Evolutionary conservation across 1,140 invertebrate species (phyloP).

Genomic region (Drosophila neocordata): DNA sequence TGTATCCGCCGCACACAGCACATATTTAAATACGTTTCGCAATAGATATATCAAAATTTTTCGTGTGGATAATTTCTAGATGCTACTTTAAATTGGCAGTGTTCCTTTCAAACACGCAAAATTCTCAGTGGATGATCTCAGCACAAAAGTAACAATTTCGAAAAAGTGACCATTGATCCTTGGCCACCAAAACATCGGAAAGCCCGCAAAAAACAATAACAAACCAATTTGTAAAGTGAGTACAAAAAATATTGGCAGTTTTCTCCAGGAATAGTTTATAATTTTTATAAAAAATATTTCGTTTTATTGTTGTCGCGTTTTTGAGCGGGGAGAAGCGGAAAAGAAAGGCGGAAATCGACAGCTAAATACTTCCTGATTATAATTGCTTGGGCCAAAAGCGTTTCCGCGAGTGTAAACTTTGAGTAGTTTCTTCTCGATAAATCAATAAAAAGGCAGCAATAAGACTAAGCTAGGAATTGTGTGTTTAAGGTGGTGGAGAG

Average conservation of each 20-base stretch:
- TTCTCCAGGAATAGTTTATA: constrained; percentile 1
- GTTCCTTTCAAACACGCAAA: constrained; percentile 59
- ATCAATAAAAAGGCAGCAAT: constrained; percentile 58
- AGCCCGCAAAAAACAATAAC: constrained; percentile 11
- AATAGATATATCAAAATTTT: constrained; percentile 71
- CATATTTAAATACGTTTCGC: constrained; percentile 67
- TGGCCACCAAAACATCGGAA: constrained; percentile 15
- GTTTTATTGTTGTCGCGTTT: constrained; percentile 3
- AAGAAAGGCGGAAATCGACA: constrained; percentile 66
- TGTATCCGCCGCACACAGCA: constrained; percentile 56
- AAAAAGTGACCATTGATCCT: constrained; percentile 20
- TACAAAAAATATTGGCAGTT: constrained; percentile 24
- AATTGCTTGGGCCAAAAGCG: constrained; percentile 32
- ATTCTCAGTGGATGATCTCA: constrained; percentile 69
- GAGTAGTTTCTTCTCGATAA: constrained; percentile 63
- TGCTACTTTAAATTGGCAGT: constrained; percentile 67
- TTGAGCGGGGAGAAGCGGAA: not conserved
- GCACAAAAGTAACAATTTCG: constrained; percentile 17
- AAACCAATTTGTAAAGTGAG: constrained; percentile 53
- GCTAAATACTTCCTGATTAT: constrained; percentile 55
- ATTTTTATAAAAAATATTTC: constrained; percentile 11
- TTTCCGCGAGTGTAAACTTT: constrained; percentile 51
- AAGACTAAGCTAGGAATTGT: not conserved
- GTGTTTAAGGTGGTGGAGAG: not conserved
- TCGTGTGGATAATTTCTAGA: constrained; percentile 66